Evolutionary conservation across 2,888 invertebrate genomes (phyloP).

Genomic region (Mallateleia sp.): DNA sequence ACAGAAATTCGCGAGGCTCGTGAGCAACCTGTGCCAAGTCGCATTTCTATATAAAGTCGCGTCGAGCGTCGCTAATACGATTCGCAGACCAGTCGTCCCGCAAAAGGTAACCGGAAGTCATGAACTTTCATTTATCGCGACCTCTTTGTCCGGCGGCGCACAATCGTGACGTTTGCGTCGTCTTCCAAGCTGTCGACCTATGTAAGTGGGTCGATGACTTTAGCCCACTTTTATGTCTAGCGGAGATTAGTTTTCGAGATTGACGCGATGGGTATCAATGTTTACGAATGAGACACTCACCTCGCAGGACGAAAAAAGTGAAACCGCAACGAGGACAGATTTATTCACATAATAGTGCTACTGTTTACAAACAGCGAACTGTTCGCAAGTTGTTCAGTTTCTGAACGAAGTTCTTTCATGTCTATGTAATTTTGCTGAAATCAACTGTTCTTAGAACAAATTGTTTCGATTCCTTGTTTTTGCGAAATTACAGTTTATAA

Average conservation of each 20-base stretch:
- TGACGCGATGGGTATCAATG: slow-evolving; percentile 59
- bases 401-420: no score
- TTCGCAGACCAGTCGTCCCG: slow-evolving; percentile 63
- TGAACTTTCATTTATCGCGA: slow-evolving; percentile 86
- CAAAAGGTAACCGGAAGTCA: slow-evolving; percentile 84
- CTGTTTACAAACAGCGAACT: slow-evolving; percentile 27
- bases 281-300: slow-evolving; percentile 41
- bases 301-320: slow-evolving; percentile 57
- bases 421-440: no score
- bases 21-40: slow-evolving; percentile 63
- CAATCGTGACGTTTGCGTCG: slow-evolving; percentile 80
- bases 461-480: no score
- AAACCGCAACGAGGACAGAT: slow-evolving; percentile 61
- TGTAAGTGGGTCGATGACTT: slow-evolving; percentile 85
- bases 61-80: slow-evolving; percentile 56
- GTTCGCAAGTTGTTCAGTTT: slow-evolving; percentile 1
- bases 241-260: slow-evolving; percentile 72
- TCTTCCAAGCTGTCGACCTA: slow-evolving; percentile 81
- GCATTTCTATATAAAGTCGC: slow-evolving; percentile 72
- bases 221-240: slow-evolving; percentile 83
- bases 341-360: slow-evolving; percentile 39
- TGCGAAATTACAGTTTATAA: no score
- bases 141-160: slow-evolving; percentile 82
- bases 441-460: no score
- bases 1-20: slow-evolving; percentile 45